Evolutionary conservation across 2,113 vertebrate species (phyloP), one percentile per base, ranked within the genome.

Genomic region (Cyphomyrus plagiostoma): DNA sequence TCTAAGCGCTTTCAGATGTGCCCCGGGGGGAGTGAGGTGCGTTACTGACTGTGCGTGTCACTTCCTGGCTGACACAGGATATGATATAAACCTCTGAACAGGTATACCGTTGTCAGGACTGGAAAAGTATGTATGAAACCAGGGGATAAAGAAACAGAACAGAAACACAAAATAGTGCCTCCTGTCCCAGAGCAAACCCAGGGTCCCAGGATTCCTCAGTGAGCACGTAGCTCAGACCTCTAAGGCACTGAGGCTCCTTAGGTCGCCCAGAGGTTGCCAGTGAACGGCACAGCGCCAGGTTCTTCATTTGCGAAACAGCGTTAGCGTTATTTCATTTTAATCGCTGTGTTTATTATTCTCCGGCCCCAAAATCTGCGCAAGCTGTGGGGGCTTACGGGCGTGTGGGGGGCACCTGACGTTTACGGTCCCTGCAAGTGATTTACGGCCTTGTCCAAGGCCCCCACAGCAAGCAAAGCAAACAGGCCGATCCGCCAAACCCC

Each of bases 1-100:
- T 90, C 91, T 95, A 96, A 96, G 90, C 74, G 90, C 90, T 95
- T 93, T 94, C 95, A 96, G 93, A 95, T 96, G 95, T 95, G 94
- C 46, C 91, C 88, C 82, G 9, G 23, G 91, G 92, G 52, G 89
- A 10, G 15, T 6, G 88, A 88, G 53, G 87, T 35, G 80, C 49
- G 52, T 26, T 56, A 2, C 30, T n/a, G 35, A 80, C 80, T 23
- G 6, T 10, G 23, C n/a, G 30, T 77, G n/a, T 45, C 4, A 45
- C 39, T 62, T 56, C 89, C 85, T 26, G 50, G 48, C 50, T 39
- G 85, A 87, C 23, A 56, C 5, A 21, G 46, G 49, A 53, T 86
- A 30, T 15, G 50, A 86, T 4, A 49, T 49, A 30, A 35, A 26
- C 85, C 30, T 30, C 50, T 53, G 66, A 11, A 15, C 21, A 35